Evolutionary conservation across 2,113 vertebrate genomes (phyloP), one percentile per base, ranked within the genome.

Genomic region (Centropus unirufus): DNA sequence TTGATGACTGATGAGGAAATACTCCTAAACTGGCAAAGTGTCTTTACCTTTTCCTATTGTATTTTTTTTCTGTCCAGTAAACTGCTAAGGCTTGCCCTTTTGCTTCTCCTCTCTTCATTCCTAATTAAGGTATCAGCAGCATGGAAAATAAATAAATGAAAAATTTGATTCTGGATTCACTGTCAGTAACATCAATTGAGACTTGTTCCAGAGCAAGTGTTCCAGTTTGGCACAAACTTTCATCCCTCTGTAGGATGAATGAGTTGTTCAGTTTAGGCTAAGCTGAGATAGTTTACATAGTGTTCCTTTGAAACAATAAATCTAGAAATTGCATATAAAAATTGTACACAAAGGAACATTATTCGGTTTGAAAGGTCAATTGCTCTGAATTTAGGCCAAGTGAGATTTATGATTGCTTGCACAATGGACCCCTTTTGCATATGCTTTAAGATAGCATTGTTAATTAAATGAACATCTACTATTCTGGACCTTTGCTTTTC

Each of bases 321-420:
- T 95, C 88, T 83, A 88, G 76, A 90, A 88, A 80, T 39, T 70
- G 51, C 17, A 42, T 90, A 20, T 42, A 80, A 95, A 90, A 92
- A 34, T 42, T 47, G 3, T 86, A 72, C 79, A 83, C 55, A 88
- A 80, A 93, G 34, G 39, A 92, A 75, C 64, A 81, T 95, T 77
- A 86, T 80, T 90, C 90, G 52, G 39, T 76, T 94, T 92, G 9
- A 74, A 74, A 95, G 89, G 92, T 93, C 76, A 93, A 75, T 88
- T 88, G 47, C 75, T 90, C 72, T 82, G 80, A 94, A 92, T 73
- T 81, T 87, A 89, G 80, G 42, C 68, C 51, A 44, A 62, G 51
- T 86, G 63, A 92, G 64, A 90, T 92, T 93, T 95, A 80, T 76
- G 72, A 74, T 63, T 86, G 32, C 72, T 77, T 97, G 51, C 57